These are phyloP conservation scores for Agonopterix alstromeriana DNA, from an alignment of 2,888 invertebrate genomes.

Conservation along the genomic window DNA sequence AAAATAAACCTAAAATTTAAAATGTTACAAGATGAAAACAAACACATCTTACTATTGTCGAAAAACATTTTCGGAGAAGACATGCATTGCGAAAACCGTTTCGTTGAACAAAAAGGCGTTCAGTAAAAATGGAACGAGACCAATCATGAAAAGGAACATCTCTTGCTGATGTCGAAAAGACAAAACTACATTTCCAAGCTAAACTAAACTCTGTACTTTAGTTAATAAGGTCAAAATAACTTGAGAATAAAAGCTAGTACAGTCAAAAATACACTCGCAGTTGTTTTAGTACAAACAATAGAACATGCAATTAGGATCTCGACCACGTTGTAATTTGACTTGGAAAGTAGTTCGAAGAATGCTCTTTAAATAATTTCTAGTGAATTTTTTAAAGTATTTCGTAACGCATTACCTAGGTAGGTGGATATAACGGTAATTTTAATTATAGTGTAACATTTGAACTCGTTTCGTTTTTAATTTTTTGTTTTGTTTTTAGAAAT, in stretches of 20 bases:
- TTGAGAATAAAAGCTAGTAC: not conserved
- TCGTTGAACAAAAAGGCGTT: conserved; percentile 33
- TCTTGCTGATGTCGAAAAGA: conserved; percentile 33
- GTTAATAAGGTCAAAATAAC: conserved; percentile 2
- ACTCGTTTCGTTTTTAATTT: not conserved
- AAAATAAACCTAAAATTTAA: conserved; percentile 17
- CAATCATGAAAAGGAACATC: conserved; percentile 49
- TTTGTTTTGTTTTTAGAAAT: too few relatives aligned
- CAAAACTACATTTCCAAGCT: conserved; percentile 1
- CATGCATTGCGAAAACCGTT: conserved; percentile 46
- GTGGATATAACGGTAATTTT: not conserved
- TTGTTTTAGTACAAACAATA: conserved; percentile 35
- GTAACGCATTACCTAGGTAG: conserved; percentile 21
- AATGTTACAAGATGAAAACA: conserved; percentile 4
- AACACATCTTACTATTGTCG: conserved; percentile 5
- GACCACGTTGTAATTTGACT: conserved; percentile 59
- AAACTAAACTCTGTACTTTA: conserved; percentile 17
- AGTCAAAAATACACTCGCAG: conserved; percentile 1
- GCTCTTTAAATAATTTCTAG: conserved; percentile 31
- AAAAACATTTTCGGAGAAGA: conserved; percentile 4
- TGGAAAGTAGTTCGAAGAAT: conserved; percentile 55
- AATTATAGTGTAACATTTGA: not conserved
- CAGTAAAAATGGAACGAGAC: conserved; percentile 60
- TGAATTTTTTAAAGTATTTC: conserved; percentile 43
- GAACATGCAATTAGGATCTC: conserved; percentile 46